phyloP scores from a whole-genome alignment of 1,140 invertebrate genomes.

The Potamilus streckersoni region DNA sequence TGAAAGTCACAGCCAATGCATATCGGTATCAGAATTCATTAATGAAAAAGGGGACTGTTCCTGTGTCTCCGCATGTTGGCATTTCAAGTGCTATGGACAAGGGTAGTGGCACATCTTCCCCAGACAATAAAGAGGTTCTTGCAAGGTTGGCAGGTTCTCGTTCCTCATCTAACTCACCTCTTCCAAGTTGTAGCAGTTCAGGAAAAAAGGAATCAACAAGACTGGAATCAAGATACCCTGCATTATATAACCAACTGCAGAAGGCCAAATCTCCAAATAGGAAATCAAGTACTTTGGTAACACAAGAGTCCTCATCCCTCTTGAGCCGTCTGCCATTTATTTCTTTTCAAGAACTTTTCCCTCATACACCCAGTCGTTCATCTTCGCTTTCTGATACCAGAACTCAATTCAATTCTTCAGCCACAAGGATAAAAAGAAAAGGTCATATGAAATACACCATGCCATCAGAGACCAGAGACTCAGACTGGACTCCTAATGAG shows the following conservation, averaged over 20 bases:
- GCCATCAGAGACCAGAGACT: background rate
- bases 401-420: slow-evolving; percentile 4
- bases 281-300: background rate
- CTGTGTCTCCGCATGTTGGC: no score
- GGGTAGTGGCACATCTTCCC: no score
- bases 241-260: slow-evolving; percentile 28
- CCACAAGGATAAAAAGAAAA: slow-evolving; percentile 6
- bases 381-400: background rate
- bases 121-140: no score
- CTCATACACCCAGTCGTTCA: background rate
- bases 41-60: no score
- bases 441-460: slow-evolving; percentile 1
- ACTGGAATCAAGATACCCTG: slow-evolving; percentile 26
- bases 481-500: background rate
- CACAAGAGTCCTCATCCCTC: slow-evolving; percentile 14
- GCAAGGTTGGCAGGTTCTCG: no score
- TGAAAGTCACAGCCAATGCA: no score
- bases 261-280: background rate
- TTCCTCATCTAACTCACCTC: no score
- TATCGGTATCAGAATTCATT: no score
- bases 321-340: slow-evolving; percentile 27
- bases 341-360: slow-evolving; percentile 28
- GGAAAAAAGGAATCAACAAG: background rate
- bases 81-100: no score
- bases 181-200: no score